Conservation (phyloP, 2,113 vertebrate species). For the Azemiops feae region DNA sequence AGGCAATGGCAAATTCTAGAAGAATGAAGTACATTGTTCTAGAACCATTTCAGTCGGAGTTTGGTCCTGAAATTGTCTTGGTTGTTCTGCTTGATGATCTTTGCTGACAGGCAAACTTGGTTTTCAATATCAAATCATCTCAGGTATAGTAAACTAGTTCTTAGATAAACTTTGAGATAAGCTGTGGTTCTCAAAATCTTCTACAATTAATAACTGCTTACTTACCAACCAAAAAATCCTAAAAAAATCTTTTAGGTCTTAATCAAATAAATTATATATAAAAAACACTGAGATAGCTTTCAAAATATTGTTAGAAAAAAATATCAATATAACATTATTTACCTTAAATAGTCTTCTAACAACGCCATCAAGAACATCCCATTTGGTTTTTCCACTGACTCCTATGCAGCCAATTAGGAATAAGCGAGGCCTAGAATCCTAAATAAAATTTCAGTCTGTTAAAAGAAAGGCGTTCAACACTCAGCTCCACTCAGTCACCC, state of each 20-base stretch:
- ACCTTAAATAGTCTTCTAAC: constrained; percentile 95
- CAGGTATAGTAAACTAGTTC: background rate
- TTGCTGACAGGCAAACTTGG: background rate
- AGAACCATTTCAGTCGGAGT: background rate
- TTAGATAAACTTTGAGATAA: background rate
- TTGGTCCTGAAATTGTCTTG: background rate
- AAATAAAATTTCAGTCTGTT: background rate
- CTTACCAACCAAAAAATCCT: background rate
- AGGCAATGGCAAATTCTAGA: background rate
- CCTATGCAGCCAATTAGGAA: constrained; percentile 97
- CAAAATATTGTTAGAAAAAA: background rate
- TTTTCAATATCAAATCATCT: background rate
- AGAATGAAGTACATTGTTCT: background rate
- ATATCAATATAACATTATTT: constrained; percentile 17
- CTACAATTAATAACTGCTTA: background rate
- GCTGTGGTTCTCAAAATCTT: background rate
- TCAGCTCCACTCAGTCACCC: background rate
- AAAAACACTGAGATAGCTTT: background rate
- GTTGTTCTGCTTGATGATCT: background rate
- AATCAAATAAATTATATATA: background rate
- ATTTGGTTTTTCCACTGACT: constrained; percentile 97
- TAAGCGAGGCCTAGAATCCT: constrained; percentile 81
- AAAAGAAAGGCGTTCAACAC: background rate
- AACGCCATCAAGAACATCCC: constrained; percentile 96
- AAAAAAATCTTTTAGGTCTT: background rate